Conservation (phyloP, 2,113 vertebrate genomes). For the Rhinolophus sinicus region DNA sequence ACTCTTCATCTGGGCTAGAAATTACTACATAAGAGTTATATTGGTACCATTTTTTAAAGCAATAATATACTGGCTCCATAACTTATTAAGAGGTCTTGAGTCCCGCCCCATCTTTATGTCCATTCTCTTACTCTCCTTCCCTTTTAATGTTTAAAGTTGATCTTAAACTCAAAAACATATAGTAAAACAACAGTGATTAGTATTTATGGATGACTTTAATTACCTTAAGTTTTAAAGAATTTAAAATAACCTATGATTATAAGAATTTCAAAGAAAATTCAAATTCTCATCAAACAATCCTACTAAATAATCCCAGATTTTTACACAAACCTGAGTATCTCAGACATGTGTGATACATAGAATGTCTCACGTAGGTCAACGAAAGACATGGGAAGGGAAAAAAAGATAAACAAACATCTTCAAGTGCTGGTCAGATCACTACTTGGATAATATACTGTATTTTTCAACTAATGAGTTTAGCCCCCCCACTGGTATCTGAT, state of each 20-base stretch:
- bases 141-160: conserved; percentile 25
- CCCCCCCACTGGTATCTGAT: not conserved
- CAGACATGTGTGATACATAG: not conserved
- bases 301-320: not conserved
- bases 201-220: not conserved
- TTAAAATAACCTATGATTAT: not conserved
- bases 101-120: not conserved
- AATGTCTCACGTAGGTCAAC: not conserved
- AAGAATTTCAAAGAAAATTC: conserved; percentile 41
- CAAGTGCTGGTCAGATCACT: not conserved
- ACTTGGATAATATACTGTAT: not conserved
- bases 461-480: not conserved
- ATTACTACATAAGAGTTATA: not conserved
- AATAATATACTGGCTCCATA: not conserved
- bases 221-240: not conserved
- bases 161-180: not conserved
- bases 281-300: not conserved
- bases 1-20: not conserved
- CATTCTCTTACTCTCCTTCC: not conserved
- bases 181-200: conserved; percentile 5
- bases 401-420: not conserved
- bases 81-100: not conserved
- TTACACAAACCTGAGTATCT: not conserved
- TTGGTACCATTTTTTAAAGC: not conserved
- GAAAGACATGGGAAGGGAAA: not conserved